phyloP scores from a whole-genome alignment of 2,113 vertebrate genomes.

The Rhinolophus ferrumequinum region DNA sequence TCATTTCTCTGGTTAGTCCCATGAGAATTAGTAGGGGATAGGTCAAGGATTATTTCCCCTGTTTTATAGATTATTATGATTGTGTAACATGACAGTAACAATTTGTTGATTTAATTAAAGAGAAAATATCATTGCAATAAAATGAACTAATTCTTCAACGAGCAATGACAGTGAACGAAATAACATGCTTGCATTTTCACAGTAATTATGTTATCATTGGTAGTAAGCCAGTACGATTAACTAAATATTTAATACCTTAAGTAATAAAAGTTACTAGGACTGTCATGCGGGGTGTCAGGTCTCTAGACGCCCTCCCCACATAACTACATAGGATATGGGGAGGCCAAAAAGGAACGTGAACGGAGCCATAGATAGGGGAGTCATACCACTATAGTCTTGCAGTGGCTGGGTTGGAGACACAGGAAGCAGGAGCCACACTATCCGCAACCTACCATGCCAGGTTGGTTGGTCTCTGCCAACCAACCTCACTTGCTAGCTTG shows the following conservation, averaged over 20 bases:
- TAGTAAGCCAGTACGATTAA: background rate
- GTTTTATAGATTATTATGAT: background rate
- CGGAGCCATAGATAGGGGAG: too few relatives aligned
- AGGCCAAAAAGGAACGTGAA: too few relatives aligned
- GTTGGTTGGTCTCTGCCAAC: too few relatives aligned
- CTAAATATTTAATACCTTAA: slow-evolving; percentile 3
- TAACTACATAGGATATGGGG: too few relatives aligned
- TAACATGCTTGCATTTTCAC: background rate
- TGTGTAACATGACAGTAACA: background rate
- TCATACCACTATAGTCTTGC: too few relatives aligned
- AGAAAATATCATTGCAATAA: background rate
- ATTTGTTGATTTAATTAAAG: background rate
- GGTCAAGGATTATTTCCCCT: background rate
- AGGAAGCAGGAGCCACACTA: too few relatives aligned
- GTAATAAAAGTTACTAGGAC: background rate
- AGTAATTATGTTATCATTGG: background rate
- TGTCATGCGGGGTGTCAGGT: too few relatives aligned
- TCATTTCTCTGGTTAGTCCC: background rate
- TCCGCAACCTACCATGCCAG: too few relatives aligned
- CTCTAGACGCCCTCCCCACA: too few relatives aligned
- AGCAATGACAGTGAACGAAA: background rate
- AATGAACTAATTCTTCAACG: background rate
- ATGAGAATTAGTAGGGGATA: background rate
- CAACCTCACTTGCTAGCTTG: too few relatives aligned
- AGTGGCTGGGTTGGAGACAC: too few relatives aligned